Percentiles rank a stretch among this genome's conserved stretches.
phyloP scores from a whole-genome alignment of 37 sponge, comb jelly and placozoan species.

The Eunapius fragilis region DNA sequence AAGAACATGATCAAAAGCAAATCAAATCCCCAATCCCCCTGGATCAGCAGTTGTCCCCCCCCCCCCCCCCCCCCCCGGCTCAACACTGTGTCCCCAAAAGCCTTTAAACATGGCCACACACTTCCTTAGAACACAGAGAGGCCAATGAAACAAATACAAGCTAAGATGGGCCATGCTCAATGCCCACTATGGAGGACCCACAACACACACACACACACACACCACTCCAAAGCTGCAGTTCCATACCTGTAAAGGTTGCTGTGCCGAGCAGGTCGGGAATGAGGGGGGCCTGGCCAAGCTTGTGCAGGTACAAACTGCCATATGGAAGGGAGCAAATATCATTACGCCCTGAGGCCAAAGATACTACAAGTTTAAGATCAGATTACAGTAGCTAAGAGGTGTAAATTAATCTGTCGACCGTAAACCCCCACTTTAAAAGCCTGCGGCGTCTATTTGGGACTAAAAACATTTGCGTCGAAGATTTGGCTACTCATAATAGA shows the following conservation, averaged over 20 bases:
- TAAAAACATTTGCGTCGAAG: too few species aligned
- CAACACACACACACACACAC: too few species aligned
- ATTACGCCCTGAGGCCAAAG: not conserved
- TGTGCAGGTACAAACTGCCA: slow-evolving; percentile 83
- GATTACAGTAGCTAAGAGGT: not conserved
- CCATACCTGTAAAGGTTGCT: slow-evolving; percentile 90
- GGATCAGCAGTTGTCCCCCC: too few species aligned
- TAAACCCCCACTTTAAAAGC: too few species aligned
- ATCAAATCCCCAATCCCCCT: too few species aligned
- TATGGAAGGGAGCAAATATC: not conserved
- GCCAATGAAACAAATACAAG: not conserved
- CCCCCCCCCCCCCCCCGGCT: too few species aligned
- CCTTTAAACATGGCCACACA: too few species aligned
- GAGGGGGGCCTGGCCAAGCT: slow-evolving; percentile 94
- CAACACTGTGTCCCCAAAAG: too few species aligned
- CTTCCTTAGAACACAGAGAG: slow-evolving; percentile 35
- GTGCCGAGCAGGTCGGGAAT: slow-evolving; percentile 95
- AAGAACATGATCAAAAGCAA: too few species aligned
- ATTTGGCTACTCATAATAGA: too few species aligned
- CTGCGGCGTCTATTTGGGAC: too few species aligned
- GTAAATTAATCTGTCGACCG: not conserved
- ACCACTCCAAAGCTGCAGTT: not conserved
- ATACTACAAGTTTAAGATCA: not conserved
- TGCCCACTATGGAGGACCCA: not conserved
- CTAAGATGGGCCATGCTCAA: not conserved